Evolutionary conservation across 2,113 vertebrate genomes (phyloP).

Genomic region (Motacilla tschutschensis): DNA sequence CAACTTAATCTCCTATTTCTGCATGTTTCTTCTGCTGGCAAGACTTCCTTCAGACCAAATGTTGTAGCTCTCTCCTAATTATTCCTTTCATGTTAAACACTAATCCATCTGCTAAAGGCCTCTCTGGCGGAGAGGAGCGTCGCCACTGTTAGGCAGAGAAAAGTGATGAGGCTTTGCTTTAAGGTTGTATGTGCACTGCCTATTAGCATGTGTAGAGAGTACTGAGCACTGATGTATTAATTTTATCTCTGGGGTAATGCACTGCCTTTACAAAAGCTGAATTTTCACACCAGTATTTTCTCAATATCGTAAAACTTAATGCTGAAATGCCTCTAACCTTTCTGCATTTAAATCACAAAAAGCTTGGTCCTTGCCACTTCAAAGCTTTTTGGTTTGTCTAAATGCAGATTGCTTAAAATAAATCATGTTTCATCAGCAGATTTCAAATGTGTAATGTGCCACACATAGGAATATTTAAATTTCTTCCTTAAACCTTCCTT

Average conservation of each 20-base stretch:
- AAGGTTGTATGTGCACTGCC: slow-evolving; percentile 61
- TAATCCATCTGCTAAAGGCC: slow-evolving; percentile 76
- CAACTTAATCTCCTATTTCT: slow-evolving; percentile 76
- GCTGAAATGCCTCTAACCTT: slow-evolving; percentile 23
- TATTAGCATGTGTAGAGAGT: slow-evolving; percentile 71
- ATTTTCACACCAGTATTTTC: neutral
- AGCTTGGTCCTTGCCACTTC: neutral
- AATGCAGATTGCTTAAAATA: slow-evolving; percentile 1
- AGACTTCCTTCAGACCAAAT: slow-evolving; percentile 61
- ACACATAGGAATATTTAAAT: neutral
- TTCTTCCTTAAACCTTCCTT: neutral
- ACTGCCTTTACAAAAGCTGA: slow-evolving; percentile 74
- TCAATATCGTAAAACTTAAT: neutral
- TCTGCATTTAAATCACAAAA: slow-evolving; percentile 46
- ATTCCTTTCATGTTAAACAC: slow-evolving; percentile 64
- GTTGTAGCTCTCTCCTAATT: slow-evolving; percentile 64
- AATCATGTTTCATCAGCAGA: neutral
- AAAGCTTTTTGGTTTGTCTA: slow-evolving; percentile 42
- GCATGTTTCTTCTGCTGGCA: slow-evolving; percentile 79
- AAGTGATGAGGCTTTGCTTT: slow-evolving; percentile 68
- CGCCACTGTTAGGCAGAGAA: slow-evolving; percentile 69
- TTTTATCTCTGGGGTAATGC: slow-evolving; percentile 61
- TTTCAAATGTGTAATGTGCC: neutral
- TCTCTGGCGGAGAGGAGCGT: slow-evolving; percentile 19
- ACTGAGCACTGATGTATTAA: slow-evolving; percentile 61